These are phyloP conservation scores for Zelleria hepariella DNA, from an alignment of 2,888 invertebrate species.

Conservation along the genomic window DNA sequence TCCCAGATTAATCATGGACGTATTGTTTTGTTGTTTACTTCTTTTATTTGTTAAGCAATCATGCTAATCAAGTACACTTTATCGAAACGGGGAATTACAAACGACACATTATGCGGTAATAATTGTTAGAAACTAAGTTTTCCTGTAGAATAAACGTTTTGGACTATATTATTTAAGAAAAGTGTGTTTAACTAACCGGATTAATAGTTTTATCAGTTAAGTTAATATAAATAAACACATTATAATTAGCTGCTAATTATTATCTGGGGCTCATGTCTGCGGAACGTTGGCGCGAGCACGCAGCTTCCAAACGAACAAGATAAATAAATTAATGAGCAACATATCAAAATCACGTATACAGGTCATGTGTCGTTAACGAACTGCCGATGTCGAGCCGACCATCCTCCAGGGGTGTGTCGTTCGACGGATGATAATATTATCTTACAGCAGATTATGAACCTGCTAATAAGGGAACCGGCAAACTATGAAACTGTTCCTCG, in stretches of 20 bases:
- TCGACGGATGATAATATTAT: neutral
- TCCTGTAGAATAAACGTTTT: neutral
- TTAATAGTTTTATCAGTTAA: neutral
- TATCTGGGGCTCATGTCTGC: neutral
- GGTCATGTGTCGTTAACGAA: neutral
- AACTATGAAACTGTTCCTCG: neutral
- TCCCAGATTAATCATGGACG: neutral
- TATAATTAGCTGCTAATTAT: too few relatives aligned
- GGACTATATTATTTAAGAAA: neutral
- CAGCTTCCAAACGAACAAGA: neutral
- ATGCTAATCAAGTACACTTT: neutral
- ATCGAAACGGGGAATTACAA: neutral
- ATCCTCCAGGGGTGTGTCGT: neutral
- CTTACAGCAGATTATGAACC: neutral
- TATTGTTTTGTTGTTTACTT: neutral
- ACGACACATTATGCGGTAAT: neutral
- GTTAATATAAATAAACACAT: too few relatives aligned
- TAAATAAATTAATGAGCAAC: neutral
- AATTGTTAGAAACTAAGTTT: neutral
- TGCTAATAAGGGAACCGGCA: neutral
- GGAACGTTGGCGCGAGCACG: neutral
- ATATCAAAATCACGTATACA: neutral
- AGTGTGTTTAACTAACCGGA: neutral
- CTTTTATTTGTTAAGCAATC: neutral
- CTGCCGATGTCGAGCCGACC: neutral